A percentile compares a stretch with the other conserved stretches of the same genome.
Evolutionary conservation across 2,113 vertebrate species (phyloP).

Genomic region (Cephalopholis sonnerati): DNA sequence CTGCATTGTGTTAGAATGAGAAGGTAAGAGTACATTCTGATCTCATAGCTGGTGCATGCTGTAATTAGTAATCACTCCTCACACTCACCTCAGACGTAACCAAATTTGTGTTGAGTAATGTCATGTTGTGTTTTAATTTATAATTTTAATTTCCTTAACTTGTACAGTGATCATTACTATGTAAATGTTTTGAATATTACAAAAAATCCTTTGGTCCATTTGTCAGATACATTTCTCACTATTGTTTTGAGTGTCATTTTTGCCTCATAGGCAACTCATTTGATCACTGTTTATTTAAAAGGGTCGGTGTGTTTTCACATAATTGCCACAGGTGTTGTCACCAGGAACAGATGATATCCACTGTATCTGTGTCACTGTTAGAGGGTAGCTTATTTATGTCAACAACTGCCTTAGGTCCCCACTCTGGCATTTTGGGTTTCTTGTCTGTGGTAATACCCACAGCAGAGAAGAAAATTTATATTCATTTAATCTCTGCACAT

Average conservation of each 20-base stretch:
- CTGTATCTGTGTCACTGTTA: conserved; percentile 40
- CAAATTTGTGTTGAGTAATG: conserved; percentile 75
- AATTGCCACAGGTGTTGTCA: conserved; percentile 60
- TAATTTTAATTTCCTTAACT: conserved; percentile 67
- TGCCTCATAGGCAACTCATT: conserved; percentile 71
- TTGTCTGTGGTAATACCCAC: conserved; percentile 20
- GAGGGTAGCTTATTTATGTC: conserved; percentile 21
- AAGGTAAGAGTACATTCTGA: conserved; percentile 98
- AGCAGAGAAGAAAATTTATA: not conserved
- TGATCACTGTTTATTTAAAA: conserved; percentile 68
- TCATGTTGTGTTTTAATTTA: conserved; percentile 73
- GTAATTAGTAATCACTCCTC: conserved; percentile 81
- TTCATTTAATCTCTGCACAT: not conserved
- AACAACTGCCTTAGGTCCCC: not conserved
- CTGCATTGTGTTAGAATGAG: conserved; percentile 99
- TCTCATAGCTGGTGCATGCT: conserved; percentile 94
- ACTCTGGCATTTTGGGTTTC: conserved; percentile 18
- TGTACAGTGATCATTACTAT: conserved; percentile 77
- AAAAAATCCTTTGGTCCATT: conserved; percentile 65
- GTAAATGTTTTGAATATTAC: conserved; percentile 69
- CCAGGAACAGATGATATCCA: conserved; percentile 44
- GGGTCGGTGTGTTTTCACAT: conserved; percentile 65
- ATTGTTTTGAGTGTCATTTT: conserved; percentile 73
- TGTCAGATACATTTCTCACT: conserved; percentile 74
- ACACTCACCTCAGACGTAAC: conserved; percentile 80